Evolutionary conservation across 2,888 invertebrate genomes (phyloP).

Genomic region (Drosophila neoperkinsi): DNA sequence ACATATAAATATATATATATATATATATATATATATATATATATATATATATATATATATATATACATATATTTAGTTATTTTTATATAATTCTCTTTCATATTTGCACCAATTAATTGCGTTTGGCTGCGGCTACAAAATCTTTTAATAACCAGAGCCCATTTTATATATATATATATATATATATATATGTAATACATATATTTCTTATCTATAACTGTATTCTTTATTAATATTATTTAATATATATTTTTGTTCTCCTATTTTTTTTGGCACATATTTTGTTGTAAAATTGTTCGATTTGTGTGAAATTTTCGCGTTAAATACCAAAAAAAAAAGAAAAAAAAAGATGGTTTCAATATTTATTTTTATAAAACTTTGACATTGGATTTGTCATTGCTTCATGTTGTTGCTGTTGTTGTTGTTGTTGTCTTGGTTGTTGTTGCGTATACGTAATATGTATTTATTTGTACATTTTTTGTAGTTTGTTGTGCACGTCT

Average conservation of each 20-base stretch:
- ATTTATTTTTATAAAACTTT: conserved; percentile 80
- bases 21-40: conserved; percentile 1
- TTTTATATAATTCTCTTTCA: conserved; percentile 56
- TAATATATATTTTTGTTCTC: neutral
- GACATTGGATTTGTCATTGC: conserved; percentile 84
- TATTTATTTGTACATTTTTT: conserved; percentile 21
- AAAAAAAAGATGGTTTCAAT: conserved; percentile 39
- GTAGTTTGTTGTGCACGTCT: conserved; percentile 30
- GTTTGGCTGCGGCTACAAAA: conserved; percentile 18
- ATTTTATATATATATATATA: conserved; percentile 1
- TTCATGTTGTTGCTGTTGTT: conserved; percentile 41
- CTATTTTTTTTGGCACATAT: neutral
- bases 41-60: conserved; percentile 7
- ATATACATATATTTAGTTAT: conserved; percentile 16
- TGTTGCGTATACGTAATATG: conserved; percentile 76
- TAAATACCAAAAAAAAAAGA: conserved; percentile 8
- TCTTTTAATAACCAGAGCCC: conserved; percentile 40
- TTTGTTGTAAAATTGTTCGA: conserved; percentile 1
- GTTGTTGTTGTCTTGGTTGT: conserved; percentile 54
- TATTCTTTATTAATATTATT: neutral
- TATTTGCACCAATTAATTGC: conserved; percentile 54
- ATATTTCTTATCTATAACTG: neutral
- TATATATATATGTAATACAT: neutral
- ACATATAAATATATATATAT: conserved; percentile 5
- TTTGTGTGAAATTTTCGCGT: conserved; percentile 8